Percentiles rank a stretch among this genome's conserved stretches.
Evolutionary conservation across 1,140 invertebrate genomes (phyloP).

Genomic region (Drosophila fuyamai): DNA sequence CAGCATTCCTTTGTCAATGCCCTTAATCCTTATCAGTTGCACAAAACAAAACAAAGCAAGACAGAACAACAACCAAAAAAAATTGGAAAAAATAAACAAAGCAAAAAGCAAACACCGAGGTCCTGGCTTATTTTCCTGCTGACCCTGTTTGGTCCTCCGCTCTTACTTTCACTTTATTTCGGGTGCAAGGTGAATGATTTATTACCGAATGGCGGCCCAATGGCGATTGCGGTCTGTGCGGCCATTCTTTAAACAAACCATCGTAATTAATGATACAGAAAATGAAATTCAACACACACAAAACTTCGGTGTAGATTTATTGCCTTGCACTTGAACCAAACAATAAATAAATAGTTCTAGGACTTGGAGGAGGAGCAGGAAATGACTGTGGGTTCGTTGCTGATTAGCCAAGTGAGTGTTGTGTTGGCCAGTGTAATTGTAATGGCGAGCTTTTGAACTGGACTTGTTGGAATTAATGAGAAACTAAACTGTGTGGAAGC

Average conservation of each 20-base stretch:
- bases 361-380: not conserved
- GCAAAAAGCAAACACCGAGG: conserved; percentile 15
- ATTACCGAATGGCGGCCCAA: conserved; percentile 46
- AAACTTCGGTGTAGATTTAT: conserved; percentile 49
- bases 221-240: conserved; percentile 28
- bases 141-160: conserved; percentile 17
- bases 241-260: conserved; percentile 49
- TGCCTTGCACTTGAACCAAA: conserved; percentile 51
- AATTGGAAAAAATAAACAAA: conserved; percentile 25
- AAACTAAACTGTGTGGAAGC: conserved; percentile 4
- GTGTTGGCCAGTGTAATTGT: conserved; percentile 29
- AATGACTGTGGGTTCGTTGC: conserved; percentile 5
- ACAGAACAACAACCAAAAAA: conserved; percentile 11
- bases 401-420: conserved; percentile 40
- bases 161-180: conserved; percentile 51
- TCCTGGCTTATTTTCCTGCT: conserved; percentile 36
- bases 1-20: conserved; percentile 51
- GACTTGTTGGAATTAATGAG: conserved; percentile 16
- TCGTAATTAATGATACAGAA: conserved; percentile 54
- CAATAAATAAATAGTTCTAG: conserved; percentile 48
- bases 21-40: conserved; percentile 69
- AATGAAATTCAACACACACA: conserved; percentile 55
- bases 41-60: conserved; percentile 15
- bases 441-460: conserved; percentile 1
- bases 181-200: conserved; percentile 63